Conservation (phyloP, 2,888 invertebrate species). For the Stratiomys singularior region DNA sequence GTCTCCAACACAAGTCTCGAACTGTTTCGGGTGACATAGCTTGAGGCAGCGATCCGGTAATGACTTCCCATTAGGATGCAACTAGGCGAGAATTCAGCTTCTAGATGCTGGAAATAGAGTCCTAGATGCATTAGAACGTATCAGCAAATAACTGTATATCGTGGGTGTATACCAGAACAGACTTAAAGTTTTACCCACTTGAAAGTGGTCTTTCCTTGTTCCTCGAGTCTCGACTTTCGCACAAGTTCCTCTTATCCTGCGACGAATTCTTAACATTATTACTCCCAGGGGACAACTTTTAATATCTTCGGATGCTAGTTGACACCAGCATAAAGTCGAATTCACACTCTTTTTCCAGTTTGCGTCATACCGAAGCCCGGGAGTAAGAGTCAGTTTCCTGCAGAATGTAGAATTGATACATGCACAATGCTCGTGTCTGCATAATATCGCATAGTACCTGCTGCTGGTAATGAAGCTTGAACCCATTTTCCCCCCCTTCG, state of each 20-base stretch:
- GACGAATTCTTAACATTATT: conserved; percentile 3
- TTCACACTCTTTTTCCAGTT: background rate
- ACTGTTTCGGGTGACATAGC: conserved; percentile 9
- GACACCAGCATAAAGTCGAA: background rate
- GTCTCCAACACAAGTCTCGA: background rate
- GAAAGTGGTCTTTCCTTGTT: background rate
- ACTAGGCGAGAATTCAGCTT: conserved; percentile 1
- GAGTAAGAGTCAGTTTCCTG: background rate
- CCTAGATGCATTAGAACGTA: background rate
- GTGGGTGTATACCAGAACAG: background rate
- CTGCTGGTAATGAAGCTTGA: too few relatives aligned
- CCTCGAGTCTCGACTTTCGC: background rate
- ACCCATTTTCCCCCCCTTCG: too few relatives aligned
- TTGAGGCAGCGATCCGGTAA: conserved; percentile 21
- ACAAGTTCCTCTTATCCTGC: conserved; percentile 1
- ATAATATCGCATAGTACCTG: too few relatives aligned
- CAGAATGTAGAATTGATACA: too few relatives aligned
- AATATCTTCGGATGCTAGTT: background rate
- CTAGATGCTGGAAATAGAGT: background rate
- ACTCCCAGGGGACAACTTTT: background rate
- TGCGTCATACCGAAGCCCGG: background rate
- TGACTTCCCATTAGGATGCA: conserved; percentile 35
- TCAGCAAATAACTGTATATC: background rate
- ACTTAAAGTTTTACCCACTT: background rate
- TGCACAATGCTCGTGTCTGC: too few relatives aligned